Evolutionary conservation across 2,888 invertebrate species (phyloP), one percentile per base, ranked within the genome.

Genomic region (Drosophila lacicola): DNA sequence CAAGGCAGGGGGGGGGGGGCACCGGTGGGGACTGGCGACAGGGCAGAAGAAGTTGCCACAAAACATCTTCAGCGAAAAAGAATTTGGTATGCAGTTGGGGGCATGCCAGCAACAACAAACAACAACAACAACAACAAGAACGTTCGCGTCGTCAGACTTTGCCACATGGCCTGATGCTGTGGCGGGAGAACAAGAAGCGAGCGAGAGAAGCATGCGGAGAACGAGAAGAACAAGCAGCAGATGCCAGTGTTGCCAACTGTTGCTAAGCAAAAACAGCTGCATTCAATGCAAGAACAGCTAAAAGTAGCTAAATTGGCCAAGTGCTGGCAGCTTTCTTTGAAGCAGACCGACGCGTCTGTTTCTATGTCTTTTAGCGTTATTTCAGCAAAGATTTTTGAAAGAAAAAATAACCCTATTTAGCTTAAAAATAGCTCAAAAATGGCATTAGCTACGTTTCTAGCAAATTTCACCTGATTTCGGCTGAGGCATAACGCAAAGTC

Each of bases 21-120:
- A 8, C 19, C 37, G 10, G 4, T 4, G 25, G 19, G 2, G 36
- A 8, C 13, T 1, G 17, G 46, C 25, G 39, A 17, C 9, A 54
- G 33, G 33, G 53, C 36, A 29, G 41, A 44, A 55, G 81, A 83
- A 84, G 71, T 84, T 86, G 82, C 83, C 80, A 60, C 87, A 88
- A 29, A 29, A 84, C 89, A 77, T 80, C 84, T 88, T 83, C 66
- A 74, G 72, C 64, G 74, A 74, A 78, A 66, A 89, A 89, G 86
- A 87, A 85, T 85, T 85, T 88, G 90, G 88, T 89, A 85, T 89
- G 89, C 89, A 85, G 88, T 82, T 83, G 66, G 80, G 72, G 89
- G 81, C 84, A 88, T 80, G 87, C 80, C 89, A 79, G 68, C 74
- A 78, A 19, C 54, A 42, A 42, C 53, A 53, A 42, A 42, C 53